Evolutionary conservation across 2,797 vertebrate genomes (phyloP).

Genomic region (Crocodylus rhombifer): DNA sequence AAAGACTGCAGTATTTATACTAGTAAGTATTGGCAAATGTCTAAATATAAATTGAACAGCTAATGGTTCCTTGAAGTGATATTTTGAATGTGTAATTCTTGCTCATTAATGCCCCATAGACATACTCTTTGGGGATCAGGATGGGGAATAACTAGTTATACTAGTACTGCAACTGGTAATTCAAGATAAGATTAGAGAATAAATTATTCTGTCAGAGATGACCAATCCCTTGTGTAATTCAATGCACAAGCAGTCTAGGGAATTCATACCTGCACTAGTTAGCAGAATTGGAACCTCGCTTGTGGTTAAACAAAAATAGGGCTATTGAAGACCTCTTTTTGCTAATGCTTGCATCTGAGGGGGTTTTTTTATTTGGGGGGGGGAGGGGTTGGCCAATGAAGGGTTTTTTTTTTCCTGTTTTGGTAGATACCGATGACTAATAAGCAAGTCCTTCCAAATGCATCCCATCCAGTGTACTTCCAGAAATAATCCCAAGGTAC

Average conservation of each 20-base stretch:
- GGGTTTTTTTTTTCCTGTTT: neutral
- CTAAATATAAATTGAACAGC: too few species aligned
- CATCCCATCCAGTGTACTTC: accelerated
- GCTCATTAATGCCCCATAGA: neutral
- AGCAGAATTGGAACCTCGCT: neutral
- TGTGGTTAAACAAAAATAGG: neutral
- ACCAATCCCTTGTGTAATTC: neutral
- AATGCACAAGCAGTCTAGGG: neutral
- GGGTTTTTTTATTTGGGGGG: too few species aligned
- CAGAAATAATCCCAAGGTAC: neutral
- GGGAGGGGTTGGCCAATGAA: too few species aligned
- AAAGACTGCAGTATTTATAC: too few species aligned
- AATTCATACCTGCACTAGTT: neutral
- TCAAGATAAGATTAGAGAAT: neutral
- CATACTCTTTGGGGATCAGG: neutral
- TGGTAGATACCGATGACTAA: neutral
- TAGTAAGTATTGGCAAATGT: too few species aligned
- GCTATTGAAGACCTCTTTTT: neutral
- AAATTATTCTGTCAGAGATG: neutral
- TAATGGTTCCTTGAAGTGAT: too few species aligned
- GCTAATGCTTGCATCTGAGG: neutral
- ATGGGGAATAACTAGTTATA: neutral
- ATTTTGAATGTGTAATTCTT: accelerated
- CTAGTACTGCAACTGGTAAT: neutral
- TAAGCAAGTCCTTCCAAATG: neutral